Percentiles rank a stretch among this genome's conserved stretches.
phyloP scores from a whole-genome alignment of 2,888 invertebrate genomes.

The Yponomeuta sedellus region DNA sequence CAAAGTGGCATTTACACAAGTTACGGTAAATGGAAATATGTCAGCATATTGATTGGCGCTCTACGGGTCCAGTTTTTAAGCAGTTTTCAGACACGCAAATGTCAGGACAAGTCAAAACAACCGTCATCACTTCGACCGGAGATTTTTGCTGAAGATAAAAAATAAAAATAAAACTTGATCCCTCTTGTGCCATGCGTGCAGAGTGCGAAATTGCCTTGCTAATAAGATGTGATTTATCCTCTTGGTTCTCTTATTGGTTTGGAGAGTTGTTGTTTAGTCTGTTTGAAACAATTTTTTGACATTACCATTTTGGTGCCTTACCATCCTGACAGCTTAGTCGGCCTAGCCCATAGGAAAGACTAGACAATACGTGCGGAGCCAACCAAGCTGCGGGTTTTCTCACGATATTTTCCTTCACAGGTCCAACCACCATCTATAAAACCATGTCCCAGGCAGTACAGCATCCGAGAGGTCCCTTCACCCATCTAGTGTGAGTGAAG shows the following conservation, averaged over 20 bases:
- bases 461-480: too few species aligned
- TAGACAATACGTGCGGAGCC: too few species aligned
- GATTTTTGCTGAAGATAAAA: constrained; percentile 32
- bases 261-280: not conserved
- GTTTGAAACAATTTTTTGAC: not conserved
- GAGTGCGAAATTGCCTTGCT: constrained; percentile 44
- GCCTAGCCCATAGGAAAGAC: too few species aligned
- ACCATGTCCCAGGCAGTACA: too few species aligned
- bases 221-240: constrained; percentile 47
- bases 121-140: constrained; percentile 60
- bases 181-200: constrained; percentile 31
- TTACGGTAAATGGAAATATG: not conserved
- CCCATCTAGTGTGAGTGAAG: too few species aligned
- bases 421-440: too few species aligned
- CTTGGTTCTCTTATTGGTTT: constrained; percentile 8
- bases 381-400: too few species aligned
- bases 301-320: not conserved
- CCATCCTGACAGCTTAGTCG: too few species aligned
- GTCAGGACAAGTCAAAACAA: constrained; percentile 70
- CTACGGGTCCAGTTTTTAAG: constrained; percentile 18
- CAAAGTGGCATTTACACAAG: not conserved
- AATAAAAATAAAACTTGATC: constrained; percentile 31
- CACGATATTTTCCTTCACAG: too few species aligned
- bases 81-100: constrained; percentile 46
- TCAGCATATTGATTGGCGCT: not conserved